Percentiles rank a stretch among this genome's conserved stretches.
Conservation (phyloP, 2,113 vertebrate genomes). For the Cheirogaleus medius region DNA sequence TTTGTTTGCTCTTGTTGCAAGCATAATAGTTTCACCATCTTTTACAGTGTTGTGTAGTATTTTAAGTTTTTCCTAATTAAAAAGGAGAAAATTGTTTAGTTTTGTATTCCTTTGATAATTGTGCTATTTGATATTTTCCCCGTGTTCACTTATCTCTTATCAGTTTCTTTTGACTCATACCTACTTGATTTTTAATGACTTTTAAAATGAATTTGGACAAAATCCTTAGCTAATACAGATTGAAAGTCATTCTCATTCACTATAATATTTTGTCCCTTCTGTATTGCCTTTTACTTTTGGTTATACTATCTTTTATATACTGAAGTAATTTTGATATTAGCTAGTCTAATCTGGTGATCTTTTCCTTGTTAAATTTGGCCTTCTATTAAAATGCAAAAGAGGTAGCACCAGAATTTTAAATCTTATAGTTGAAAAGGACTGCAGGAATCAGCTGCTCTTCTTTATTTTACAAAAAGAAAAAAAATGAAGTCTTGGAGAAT, state of each 20-base stretch:
- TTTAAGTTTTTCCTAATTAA: conserved; percentile 30
- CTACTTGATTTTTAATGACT: not conserved
- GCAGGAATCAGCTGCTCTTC: not conserved
- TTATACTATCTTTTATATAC: not conserved
- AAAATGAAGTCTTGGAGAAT: not conserved
- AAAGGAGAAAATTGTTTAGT: not conserved
- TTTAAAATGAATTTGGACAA: not conserved
- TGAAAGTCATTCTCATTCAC: not conserved
- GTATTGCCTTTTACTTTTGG: not conserved
- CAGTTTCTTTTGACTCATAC: not conserved
- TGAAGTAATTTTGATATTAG: conserved; percentile 17
- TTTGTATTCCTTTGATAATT: not conserved
- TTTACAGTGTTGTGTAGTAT: not conserved
- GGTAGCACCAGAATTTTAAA: not conserved
- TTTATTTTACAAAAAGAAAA: not conserved
- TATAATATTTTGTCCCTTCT: not conserved
- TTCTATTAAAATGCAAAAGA: not conserved
- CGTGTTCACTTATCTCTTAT: not conserved
- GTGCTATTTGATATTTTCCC: not conserved
- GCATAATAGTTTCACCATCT: not conserved
- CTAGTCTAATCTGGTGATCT: not conserved
- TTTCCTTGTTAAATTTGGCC: not conserved
- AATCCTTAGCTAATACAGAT: not conserved
- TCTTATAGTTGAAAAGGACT: not conserved
- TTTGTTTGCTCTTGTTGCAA: not conserved